A percentile compares a stretch with the other conserved stretches of the same genome.
Conservation (phyloP, 2,113 vertebrate species). For the Mola mola region DNA sequence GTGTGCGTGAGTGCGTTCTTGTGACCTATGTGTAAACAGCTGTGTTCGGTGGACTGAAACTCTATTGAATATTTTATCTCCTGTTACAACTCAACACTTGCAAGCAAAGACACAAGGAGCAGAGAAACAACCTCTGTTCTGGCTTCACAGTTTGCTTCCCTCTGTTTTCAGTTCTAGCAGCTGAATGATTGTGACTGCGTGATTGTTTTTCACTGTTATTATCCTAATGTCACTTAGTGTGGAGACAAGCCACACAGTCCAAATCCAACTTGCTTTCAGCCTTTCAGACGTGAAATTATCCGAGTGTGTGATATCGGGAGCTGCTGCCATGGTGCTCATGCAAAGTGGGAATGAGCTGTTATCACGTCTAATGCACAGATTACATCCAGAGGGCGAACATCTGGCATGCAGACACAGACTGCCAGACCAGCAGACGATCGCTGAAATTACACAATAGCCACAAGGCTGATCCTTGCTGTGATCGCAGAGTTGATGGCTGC, state of each 20-base stretch:
- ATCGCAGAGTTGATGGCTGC: constrained; percentile 27
- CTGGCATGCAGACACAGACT: constrained; percentile 85
- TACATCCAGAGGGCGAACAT: constrained; percentile 85
- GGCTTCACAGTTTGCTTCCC: constrained; percentile 9
- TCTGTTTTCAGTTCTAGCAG: constrained; percentile 18
- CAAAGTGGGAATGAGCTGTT: constrained; percentile 55
- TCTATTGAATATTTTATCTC: constrained; percentile 76
- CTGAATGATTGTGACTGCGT: constrained; percentile 5
- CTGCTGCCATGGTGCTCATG: constrained; percentile 24
- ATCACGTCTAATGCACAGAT: constrained; percentile 55
- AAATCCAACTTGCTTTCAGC: constrained; percentile 24
- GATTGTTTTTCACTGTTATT: constrained; percentile 6
- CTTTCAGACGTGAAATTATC: background rate
- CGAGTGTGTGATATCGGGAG: constrained; percentile 50
- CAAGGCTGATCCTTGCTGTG: constrained; percentile 23
- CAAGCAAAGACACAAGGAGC: background rate
- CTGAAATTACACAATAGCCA: constrained; percentile 8
- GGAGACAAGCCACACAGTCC: constrained; percentile 35
- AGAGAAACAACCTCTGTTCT: constrained; percentile 2
- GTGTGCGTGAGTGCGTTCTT: constrained; percentile 25
- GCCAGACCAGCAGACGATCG: constrained; percentile 40
- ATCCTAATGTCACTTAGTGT: constrained; percentile 1
- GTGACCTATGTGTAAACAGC: constrained; percentile 63
- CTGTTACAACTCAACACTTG: constrained; percentile 28
- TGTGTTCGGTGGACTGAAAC: constrained; percentile 66